Percentiles rank a stretch among this genome's conserved stretches.
Conservation (phyloP, 2,113 vertebrate species). For the Crotalus tigris region DNA sequence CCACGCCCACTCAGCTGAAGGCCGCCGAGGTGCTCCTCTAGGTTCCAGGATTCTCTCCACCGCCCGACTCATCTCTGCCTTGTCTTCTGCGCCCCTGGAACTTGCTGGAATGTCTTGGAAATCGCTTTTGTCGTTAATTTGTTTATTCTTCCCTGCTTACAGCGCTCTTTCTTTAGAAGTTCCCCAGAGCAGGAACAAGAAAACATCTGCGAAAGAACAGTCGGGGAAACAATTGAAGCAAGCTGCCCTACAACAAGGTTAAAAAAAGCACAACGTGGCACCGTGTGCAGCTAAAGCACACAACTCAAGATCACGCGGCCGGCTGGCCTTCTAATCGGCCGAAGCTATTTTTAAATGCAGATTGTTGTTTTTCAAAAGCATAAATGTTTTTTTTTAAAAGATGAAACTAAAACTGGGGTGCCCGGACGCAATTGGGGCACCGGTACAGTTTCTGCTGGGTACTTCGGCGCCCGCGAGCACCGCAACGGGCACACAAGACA, state of each 20-base stretch:
- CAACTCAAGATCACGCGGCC: neutral
- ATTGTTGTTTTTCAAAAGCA: neutral
- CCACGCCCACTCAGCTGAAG: neutral
- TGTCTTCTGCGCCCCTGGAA: neutral
- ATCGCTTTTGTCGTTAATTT: neutral
- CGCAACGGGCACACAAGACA: neutral
- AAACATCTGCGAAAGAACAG: neutral
- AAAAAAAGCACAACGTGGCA: neutral
- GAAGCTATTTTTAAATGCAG: neutral
- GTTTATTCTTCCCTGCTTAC: neutral
- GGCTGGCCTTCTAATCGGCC: neutral
- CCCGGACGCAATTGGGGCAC: too few species aligned
- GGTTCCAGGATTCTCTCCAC: neutral
- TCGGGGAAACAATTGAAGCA: neutral
- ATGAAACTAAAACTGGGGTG: neutral
- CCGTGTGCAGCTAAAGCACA: neutral
- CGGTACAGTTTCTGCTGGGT: neutral
- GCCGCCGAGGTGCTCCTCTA: neutral
- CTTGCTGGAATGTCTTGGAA: neutral
- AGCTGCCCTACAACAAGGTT: neutral
- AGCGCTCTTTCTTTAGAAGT: neutral
- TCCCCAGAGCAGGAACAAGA: neutral
- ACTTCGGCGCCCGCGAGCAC: neutral
- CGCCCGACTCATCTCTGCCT: neutral
- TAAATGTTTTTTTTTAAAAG: neutral